A percentile compares a stretch with the other conserved stretches of the same genome.
Conservation (phyloP, 1,140 invertebrate species). For the Aphis gossypii region DNA sequence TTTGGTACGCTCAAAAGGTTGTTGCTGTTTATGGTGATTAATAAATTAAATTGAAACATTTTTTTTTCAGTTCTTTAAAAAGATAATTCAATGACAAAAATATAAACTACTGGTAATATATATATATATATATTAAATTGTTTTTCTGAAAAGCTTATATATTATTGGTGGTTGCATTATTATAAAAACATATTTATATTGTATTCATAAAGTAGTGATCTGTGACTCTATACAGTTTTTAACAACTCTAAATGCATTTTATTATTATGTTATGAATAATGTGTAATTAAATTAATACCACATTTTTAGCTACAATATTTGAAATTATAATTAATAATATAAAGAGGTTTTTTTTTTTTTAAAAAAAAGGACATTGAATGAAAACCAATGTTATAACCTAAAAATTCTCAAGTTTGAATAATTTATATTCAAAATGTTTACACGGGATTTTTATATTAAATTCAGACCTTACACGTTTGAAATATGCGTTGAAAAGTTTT, state of each 20-base stretch:
- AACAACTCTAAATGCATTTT: neutral
- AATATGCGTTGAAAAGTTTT: slow-evolving; percentile 47
- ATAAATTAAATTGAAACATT: neutral
- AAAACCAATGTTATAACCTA: neutral
- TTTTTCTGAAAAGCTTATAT: neutral
- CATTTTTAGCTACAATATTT: neutral
- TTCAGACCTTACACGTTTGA: slow-evolving; percentile 31
- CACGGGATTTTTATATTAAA: slow-evolving; percentile 46
- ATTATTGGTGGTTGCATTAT: neutral
- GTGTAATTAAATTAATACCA: neutral
- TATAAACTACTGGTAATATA: neutral
- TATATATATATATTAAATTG: too few relatives aligned
- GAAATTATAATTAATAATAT: neutral
- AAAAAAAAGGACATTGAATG: neutral
- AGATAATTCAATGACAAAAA: neutral
- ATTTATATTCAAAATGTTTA: slow-evolving; percentile 33
- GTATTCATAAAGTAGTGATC: neutral
- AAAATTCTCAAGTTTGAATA: neutral
- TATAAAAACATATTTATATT: too few relatives aligned
- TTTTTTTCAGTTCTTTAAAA: neutral
- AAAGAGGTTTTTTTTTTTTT: neutral
- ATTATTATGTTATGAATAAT: neutral
- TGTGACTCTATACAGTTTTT: neutral
- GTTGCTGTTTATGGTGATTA: neutral
- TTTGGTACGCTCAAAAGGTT: neutral